These are phyloP conservation scores for Panthera tigris DNA, from an alignment of 2,113 vertebrate species.

Conservation along the genomic window DNA sequence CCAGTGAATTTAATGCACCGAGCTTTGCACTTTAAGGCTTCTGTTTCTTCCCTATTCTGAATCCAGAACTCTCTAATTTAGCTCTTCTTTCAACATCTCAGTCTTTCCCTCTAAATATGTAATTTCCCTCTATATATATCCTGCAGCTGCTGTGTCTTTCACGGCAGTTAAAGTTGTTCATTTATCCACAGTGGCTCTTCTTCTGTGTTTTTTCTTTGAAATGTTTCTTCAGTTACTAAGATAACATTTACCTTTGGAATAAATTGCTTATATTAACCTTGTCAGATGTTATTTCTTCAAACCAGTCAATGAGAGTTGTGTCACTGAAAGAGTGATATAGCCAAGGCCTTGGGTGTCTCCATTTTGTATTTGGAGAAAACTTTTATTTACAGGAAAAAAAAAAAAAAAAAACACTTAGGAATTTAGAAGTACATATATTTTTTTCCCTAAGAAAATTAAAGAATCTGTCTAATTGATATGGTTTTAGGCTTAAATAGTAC, in stretches of 20 bases:
- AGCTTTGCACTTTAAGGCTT: constrained; percentile 13
- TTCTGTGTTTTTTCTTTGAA: not conserved
- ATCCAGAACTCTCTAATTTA: constrained; percentile 16
- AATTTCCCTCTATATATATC: constrained; percentile 49
- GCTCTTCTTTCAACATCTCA: constrained; percentile 28
- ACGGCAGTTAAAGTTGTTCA: constrained; percentile 7
- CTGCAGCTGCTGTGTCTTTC: constrained; percentile 14
- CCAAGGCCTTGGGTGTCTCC: not conserved
- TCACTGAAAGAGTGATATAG: not conserved
- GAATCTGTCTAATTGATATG: not conserved
- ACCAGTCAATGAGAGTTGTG: not conserved
- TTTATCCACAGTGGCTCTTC: not conserved
- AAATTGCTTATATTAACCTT: constrained; percentile 50
- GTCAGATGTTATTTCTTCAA: constrained; percentile 57
- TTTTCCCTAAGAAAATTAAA: not conserved
- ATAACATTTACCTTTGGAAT: constrained; percentile 53
- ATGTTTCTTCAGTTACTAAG: constrained; percentile 22
- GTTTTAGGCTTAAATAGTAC: not conserved
- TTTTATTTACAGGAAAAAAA: not conserved
- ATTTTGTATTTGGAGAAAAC: not conserved
- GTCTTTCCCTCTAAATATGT: constrained; percentile 33
- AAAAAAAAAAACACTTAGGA: not conserved
- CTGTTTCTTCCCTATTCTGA: not conserved
- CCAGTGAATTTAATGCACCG: not conserved
- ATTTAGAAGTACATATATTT: not conserved